Base-by-base conservation (phyloP, 2,797 vertebrate species). In the Buceros bicornis region DNA sequence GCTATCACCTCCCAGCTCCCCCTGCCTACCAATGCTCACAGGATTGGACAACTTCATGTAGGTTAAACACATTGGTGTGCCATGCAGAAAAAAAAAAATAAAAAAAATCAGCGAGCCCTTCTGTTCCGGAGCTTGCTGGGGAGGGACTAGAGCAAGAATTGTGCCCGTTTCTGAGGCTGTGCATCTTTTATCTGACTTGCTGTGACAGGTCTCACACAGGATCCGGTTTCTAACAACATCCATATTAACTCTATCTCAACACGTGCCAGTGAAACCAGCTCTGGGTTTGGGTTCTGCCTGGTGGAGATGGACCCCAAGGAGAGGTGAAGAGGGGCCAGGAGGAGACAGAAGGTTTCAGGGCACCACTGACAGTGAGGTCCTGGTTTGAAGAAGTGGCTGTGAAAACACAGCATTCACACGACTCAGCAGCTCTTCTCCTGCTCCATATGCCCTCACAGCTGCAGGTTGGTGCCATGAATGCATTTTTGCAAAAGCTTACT, bases 1-100 rank as follows among this genome's bases (percentile, higher is more conserved):
- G 47, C 35, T 82, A 48, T 31, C 82, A 56, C 16, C 21, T 61
- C 16, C 47, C 62, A 35, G 31, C 43, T 47, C n/a, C 37, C 37
- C 20, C 10, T 1, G 1, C 13, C 29, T 13, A 8, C 19, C 2
- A 1, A 1, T 8, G 18, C 19, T 80, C 13, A 8, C 18, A 35
- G 42, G 16, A 47, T 50, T 29, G 12, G 26, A 16, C 8, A 17
- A 37, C 58, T 69, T 29, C 20, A 35, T 0, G 1, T 22, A 61
- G 8, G 21, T 65, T 37, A 47, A 79, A 58, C 6, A 3, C 50
- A 18, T 26, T 17, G 33, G 19, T n/a, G 40, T 26, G 7, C 14
- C 33, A 51, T 14, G 42, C 31, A 42, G 25, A 45, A 54, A 53
- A 47, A 33, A 25, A 29, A 45, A 54, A 53, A 47, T 33, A 33